A percentile compares a stretch with the other conserved stretches of the same genome.
These are phyloP conservation scores for Poeciliopsis turneri DNA, from an alignment of 2,797 vertebrate species.

Conservation along the genomic window DNA sequence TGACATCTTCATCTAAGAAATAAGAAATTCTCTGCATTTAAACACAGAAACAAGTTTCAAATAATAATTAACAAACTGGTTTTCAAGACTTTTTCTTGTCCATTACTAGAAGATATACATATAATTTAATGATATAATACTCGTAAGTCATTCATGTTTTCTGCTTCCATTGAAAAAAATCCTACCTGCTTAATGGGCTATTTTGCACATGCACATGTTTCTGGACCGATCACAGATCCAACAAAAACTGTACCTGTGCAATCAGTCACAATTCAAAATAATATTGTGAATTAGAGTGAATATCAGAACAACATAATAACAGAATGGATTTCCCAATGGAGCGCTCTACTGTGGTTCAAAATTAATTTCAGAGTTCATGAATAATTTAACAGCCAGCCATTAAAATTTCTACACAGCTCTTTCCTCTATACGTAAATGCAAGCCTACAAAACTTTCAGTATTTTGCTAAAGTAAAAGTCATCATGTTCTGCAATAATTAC, in stretches of 20 bases:
- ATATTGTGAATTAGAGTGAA: slow-evolving; percentile 59
- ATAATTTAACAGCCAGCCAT: slow-evolving; percentile 75
- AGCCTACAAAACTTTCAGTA: slow-evolving; percentile 60
- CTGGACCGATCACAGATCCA: not conserved
- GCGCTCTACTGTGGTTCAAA: slow-evolving; percentile 66
- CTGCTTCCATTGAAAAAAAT: not conserved
- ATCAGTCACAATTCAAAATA: slow-evolving; percentile 63
- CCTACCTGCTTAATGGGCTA: not conserved
- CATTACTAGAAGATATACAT: not conserved
- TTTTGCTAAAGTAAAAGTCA: slow-evolving; percentile 61
- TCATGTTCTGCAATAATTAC: slow-evolving; percentile 66
- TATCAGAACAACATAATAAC: slow-evolving; percentile 74
- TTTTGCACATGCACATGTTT: not conserved
- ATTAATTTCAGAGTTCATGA: slow-evolving; percentile 76
- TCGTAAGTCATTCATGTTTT: slow-evolving; percentile 7
- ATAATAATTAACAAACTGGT: slow-evolving; percentile 10
- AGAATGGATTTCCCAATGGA: slow-evolving; percentile 77
- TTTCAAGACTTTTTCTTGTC: not conserved
- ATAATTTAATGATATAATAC: slow-evolving; percentile 10
- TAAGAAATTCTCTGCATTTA: not conserved
- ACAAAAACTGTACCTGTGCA: slow-evolving; percentile 29
- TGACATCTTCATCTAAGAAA: slow-evolving; percentile 29
- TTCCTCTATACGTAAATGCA: slow-evolving; percentile 42
- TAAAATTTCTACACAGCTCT: slow-evolving; percentile 58
- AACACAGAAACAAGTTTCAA: slow-evolving; percentile 2